A percentile compares a stretch with the other conserved stretches of the same genome.
Conservation (phyloP, 1,140 invertebrate species). For the Apolygus lucorum region DNA sequence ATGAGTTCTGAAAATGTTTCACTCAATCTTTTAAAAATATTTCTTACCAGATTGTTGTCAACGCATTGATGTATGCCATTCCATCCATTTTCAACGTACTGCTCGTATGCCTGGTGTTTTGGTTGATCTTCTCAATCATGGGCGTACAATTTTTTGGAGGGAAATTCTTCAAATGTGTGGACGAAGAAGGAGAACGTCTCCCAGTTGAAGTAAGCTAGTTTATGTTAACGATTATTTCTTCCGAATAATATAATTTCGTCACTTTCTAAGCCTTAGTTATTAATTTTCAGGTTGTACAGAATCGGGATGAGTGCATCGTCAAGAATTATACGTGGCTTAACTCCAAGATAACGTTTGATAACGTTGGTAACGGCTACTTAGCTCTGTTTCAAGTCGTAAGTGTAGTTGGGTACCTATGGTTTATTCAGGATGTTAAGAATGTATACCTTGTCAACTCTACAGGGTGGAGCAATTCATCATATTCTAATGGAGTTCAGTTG, state of each 20-base stretch:
- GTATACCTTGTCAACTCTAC: too few species aligned
- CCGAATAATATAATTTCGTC: neutral
- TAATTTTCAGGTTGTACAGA: conserved; percentile 77
- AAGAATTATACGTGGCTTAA: conserved; percentile 94
- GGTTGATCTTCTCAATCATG: conserved; percentile 88
- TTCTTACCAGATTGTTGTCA: conserved; percentile 74
- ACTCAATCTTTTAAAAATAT: too few species aligned
- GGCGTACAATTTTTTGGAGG: conserved; percentile 81
- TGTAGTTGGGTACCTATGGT: too few species aligned
- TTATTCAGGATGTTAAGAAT: too few species aligned
- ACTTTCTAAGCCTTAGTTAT: conserved; percentile 38
- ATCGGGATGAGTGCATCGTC: conserved; percentile 68
- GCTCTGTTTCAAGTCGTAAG: conserved; percentile 97
- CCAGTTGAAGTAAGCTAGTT: too few species aligned
- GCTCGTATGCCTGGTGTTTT: conserved; percentile 82
- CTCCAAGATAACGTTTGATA: conserved; percentile 96
- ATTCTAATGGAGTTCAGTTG: too few species aligned
- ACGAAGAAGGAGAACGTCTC: too few species aligned
- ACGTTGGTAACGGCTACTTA: conserved; percentile 93
- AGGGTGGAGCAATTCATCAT: too few species aligned
- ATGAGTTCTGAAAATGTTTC: too few species aligned
- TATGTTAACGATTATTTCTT: too few species aligned
- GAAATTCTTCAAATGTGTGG: conserved; percentile 52
- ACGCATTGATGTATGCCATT: conserved; percentile 88
- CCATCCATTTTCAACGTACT: conserved; percentile 93